A percentile compares a stretch with the other conserved stretches of the same genome.
Conservation (phyloP, 2,888 invertebrate genomes). For the Leistus spinibarbis region DNA sequence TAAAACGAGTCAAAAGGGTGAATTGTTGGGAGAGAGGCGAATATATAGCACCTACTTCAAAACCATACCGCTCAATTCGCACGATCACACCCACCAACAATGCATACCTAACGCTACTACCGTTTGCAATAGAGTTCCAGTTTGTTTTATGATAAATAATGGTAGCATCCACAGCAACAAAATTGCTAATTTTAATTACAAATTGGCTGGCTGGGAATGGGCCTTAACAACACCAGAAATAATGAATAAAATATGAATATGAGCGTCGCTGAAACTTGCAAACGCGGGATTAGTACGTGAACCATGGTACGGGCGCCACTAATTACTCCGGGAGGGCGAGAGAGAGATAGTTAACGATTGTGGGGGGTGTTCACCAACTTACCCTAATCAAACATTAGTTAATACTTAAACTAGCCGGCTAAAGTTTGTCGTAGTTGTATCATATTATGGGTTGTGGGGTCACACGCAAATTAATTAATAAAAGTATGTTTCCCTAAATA, state of each 20-base stretch:
- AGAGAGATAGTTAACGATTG: not conserved
- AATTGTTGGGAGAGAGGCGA: not conserved
- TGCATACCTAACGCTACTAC: not conserved
- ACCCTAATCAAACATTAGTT: not conserved
- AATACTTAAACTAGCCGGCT: not conserved
- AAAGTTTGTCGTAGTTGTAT: not conserved
- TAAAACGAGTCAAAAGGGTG: not conserved
- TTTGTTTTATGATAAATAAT: too few relatives aligned
- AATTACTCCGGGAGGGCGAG: not conserved
- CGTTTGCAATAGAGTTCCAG: too few relatives aligned
- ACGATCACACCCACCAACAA: not conserved
- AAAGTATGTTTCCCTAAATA: not conserved
- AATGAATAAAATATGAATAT: not conserved
- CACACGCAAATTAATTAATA: not conserved
- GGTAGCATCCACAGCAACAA: too few relatives aligned
- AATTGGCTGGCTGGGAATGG: too few relatives aligned
- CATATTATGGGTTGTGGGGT: not conserved
- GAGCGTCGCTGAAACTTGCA: not conserved
- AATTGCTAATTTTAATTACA: too few relatives aligned
- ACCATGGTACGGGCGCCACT: not conserved
- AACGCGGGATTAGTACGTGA: not conserved
- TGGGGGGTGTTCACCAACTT: not conserved
- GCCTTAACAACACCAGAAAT: too few relatives aligned
- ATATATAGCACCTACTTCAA: not conserved
- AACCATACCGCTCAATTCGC: not conserved